A percentile compares a stretch with the other conserved stretches of the same genome.
Conservation (phyloP, 2,797 vertebrate genomes). For the Emydoidea blandingii region DNA sequence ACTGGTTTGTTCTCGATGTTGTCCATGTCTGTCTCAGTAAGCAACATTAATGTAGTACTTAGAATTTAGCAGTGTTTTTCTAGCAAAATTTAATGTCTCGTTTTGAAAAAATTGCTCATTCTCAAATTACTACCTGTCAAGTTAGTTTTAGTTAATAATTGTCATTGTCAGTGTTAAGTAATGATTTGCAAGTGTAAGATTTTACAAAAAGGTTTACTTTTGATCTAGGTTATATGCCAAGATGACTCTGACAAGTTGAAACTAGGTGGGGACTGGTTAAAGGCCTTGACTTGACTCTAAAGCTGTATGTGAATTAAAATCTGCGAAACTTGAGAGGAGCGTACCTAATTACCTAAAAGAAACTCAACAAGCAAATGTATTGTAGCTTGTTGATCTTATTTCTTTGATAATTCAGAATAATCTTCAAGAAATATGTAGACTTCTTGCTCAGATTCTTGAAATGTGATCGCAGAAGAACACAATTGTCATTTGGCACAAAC, state of each 20-base stretch:
- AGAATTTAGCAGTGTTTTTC: not conserved
- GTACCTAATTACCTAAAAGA: constrained; percentile 82
- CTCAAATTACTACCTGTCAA: constrained; percentile 69
- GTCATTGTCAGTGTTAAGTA: constrained; percentile 72
- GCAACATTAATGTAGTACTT: not conserved
- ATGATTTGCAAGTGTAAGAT: constrained; percentile 79
- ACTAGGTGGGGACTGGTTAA: constrained; percentile 61
- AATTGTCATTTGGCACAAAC: constrained; percentile 85
- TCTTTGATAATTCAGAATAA: constrained; percentile 85
- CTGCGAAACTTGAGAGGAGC: constrained; percentile 81
- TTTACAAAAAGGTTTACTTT: constrained; percentile 74
- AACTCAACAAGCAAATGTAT: constrained; percentile 77
- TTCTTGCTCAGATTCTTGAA: constrained; percentile 82
- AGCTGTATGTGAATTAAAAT: constrained; percentile 78
- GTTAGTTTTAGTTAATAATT: constrained; percentile 70
- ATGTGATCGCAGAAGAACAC: constrained; percentile 80
- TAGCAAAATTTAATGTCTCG: constrained; percentile 29
- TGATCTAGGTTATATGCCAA: constrained; percentile 64
- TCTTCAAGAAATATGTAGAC: constrained; percentile 82
- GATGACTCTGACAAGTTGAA: constrained; percentile 71
- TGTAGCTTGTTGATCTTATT: constrained; percentile 82
- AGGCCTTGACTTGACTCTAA: constrained; percentile 78
- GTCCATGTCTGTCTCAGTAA: not conserved
- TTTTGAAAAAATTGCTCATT: constrained; percentile 49
- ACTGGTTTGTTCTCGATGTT: not conserved